Evolutionary conservation across 2,888 invertebrate species (phyloP).

Genomic region (Trachelus iudaicus): DNA sequence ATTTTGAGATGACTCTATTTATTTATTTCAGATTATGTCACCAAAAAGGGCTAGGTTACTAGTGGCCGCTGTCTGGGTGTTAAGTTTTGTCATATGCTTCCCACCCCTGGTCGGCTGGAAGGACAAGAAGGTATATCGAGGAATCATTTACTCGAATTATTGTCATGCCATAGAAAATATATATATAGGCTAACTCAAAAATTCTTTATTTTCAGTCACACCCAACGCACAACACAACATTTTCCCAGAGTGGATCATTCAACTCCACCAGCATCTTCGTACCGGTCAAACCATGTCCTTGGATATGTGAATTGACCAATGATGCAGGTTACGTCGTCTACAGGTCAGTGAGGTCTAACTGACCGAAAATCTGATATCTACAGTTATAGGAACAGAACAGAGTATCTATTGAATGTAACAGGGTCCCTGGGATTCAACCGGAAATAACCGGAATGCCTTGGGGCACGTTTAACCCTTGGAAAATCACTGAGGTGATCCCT

Average conservation of each 20-base stretch:
- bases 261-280: constrained; percentile 58
- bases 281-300: constrained; percentile 75
- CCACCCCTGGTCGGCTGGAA: constrained; percentile 97
- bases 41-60: constrained; percentile 85
- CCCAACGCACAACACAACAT: constrained; percentile 45
- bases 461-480: background rate
- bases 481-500: background rate
- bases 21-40: constrained; percentile 77
- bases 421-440: background rate
- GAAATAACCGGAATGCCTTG: background rate
- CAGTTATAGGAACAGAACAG: background rate
- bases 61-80: constrained; percentile 93
- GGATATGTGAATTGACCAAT: constrained; percentile 92
- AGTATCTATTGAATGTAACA: background rate
- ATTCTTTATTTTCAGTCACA: constrained; percentile 34
- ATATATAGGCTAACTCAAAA: background rate
- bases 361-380: background rate
- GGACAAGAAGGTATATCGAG: constrained; percentile 72
- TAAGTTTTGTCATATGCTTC: constrained; percentile 96
- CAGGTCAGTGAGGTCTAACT: constrained; percentile 47
- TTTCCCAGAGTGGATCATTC: constrained; percentile 48
- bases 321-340: constrained; percentile 96
- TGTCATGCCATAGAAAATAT: background rate
- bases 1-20: background rate
- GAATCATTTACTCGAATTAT: background rate